These are phyloP conservation scores for Chionodraco myersi DNA, from an alignment of 2,113 vertebrate genomes.

Conservation along the genomic window DNA sequence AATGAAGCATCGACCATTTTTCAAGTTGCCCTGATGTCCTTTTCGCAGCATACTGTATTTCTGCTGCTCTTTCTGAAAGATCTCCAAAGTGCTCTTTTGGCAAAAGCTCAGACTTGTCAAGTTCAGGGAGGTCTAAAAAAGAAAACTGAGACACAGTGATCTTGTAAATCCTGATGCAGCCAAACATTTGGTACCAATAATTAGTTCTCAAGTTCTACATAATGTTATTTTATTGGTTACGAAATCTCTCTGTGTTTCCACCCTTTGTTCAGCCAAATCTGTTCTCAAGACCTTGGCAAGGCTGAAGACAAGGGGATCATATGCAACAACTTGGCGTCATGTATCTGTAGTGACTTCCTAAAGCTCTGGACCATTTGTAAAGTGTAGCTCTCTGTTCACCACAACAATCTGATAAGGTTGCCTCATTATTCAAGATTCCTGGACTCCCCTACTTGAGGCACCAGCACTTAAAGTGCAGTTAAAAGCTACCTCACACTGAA, in stretches of 20 bases:
- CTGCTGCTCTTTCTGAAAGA: conserved; percentile 41
- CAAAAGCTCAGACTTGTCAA: conserved; percentile 50
- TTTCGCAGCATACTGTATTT: conserved; percentile 34
- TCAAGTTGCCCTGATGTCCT: conserved; percentile 8
- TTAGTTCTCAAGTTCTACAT: conserved; percentile 36
- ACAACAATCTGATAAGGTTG: neutral
- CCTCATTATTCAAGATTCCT: neutral
- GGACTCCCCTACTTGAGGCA: conserved; percentile 10
- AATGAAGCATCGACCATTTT: conserved; percentile 21
- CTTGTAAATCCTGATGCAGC: conserved; percentile 40
- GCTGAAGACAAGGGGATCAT: neutral
- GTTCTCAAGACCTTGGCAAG: conserved; percentile 3
- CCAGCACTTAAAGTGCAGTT: neutral
- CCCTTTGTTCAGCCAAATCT: neutral
- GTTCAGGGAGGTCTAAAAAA: conserved; percentile 29
- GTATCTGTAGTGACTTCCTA: neutral
- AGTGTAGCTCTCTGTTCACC: neutral
- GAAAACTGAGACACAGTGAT: conserved; percentile 33
- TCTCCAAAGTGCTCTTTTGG: conserved; percentile 63
- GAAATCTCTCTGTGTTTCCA: conserved; percentile 21
- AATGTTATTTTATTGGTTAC: conserved; percentile 37
- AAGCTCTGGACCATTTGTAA: neutral
- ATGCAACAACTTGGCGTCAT: conserved; percentile 4
- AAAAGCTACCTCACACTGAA: conserved; percentile 15
- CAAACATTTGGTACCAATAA: conserved; percentile 33